Conservation (phyloP, 2,797 vertebrate genomes). For the Rhinatrema bivittatum region DNA sequence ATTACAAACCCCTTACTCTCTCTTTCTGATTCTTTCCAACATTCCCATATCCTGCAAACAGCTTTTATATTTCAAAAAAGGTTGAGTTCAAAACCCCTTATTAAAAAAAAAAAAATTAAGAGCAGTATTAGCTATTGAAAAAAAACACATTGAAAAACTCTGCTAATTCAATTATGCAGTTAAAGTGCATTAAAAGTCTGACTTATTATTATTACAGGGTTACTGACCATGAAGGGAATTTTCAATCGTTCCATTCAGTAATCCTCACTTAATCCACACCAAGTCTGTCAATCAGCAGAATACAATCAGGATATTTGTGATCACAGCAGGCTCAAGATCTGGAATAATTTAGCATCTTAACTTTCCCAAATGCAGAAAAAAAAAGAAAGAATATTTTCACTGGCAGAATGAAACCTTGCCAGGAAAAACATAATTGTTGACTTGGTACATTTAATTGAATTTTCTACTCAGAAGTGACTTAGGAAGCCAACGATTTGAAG, state of each 20-base stretch:
- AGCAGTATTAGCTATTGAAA: too few relatives aligned
- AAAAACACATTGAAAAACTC: constrained; percentile 40
- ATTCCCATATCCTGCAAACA: too few relatives aligned
- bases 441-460: constrained; percentile 47
- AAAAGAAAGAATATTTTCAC: constrained; percentile 32
- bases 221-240: constrained; percentile 53
- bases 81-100: too few relatives aligned
- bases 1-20: too few relatives aligned
- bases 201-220: constrained; percentile 43
- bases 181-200: constrained; percentile 47
- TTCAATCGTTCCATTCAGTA: constrained; percentile 50
- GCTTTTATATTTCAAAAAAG: too few relatives aligned
- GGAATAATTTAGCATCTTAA: constrained; percentile 56
- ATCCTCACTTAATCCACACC: constrained; percentile 53
- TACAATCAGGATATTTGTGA: constrained; percentile 58
- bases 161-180: constrained; percentile 56
- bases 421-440: constrained; percentile 52
- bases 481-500: constrained; percentile 36
- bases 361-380: constrained; percentile 41
- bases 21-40: too few relatives aligned
- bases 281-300: constrained; percentile 53
- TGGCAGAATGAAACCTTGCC: constrained; percentile 41
- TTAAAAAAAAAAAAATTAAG: too few relatives aligned
- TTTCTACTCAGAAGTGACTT: constrained; percentile 44
- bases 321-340: constrained; percentile 51